These are phyloP conservation scores for Halcyon chelicuti DNA, from an alignment of 2,797 vertebrate genomes.

Conservation along the genomic window DNA sequence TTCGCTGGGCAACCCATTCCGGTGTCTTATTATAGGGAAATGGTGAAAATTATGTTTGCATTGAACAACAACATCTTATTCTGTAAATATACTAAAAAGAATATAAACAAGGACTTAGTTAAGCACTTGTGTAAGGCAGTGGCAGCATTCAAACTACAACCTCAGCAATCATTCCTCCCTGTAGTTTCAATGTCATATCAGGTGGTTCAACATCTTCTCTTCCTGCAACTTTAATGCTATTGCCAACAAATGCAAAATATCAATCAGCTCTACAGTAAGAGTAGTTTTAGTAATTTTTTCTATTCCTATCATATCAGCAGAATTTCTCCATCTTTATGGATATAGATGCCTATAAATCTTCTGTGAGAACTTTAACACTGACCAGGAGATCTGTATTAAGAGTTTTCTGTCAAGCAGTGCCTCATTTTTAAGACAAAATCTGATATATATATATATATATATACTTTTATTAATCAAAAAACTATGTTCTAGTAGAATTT, in stretches of 20 bases:
- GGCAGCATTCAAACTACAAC: background rate
- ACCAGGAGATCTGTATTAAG: background rate
- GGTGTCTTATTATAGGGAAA: too few relatives aligned
- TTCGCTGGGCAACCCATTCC: too few relatives aligned
- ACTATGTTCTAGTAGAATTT: background rate
- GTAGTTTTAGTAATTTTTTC: background rate
- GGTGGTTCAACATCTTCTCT: background rate
- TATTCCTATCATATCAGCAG: background rate
- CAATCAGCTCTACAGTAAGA: background rate
- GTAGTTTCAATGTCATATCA: background rate
- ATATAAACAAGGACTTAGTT: background rate
- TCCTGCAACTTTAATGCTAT: background rate
- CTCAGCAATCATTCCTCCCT: background rate
- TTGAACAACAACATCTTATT: background rate
- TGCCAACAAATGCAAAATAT: background rate
- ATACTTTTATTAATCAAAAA: background rate
- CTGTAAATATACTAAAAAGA: background rate
- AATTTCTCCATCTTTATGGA: background rate
- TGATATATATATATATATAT: too few relatives aligned
- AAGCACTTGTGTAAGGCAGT: background rate
- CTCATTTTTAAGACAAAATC: too few relatives aligned
- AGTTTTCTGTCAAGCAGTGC: background rate
- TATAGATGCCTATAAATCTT: background rate
- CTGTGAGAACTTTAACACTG: background rate
- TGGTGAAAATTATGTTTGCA: background rate